Evolutionary conservation across 30 jellyfish, hydroid and myxozoan genomes (phyloP).

Genomic region (Nemopilema nomurai): DNA sequence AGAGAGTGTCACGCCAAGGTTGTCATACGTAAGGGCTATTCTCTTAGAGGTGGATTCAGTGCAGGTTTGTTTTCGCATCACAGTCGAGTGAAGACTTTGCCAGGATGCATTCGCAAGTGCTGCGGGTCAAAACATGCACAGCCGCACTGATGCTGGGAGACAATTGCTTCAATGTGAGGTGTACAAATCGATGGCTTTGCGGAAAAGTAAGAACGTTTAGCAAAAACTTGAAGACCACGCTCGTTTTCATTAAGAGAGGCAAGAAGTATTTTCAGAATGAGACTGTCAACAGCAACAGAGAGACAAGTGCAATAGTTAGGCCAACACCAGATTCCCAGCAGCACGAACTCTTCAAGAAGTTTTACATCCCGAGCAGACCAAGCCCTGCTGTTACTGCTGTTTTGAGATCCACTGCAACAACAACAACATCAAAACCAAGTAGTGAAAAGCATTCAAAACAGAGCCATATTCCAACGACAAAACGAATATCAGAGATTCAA

Average conservation of each 20-base stretch:
- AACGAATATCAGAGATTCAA: not conserved
- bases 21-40: conserved; percentile 31
- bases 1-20: conserved; percentile 57
- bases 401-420: not conserved
- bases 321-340: not conserved
- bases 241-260: conserved; percentile 61
- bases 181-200: conserved; percentile 68
- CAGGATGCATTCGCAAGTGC: conserved; percentile 70
- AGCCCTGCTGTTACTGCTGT: not conserved
- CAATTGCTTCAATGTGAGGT: conserved; percentile 73
- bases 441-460: not conserved
- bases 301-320: not conserved
- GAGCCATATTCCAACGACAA: not conserved
- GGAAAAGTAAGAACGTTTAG: conserved; percentile 53
- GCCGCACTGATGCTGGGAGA: conserved; percentile 63
- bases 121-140: conserved; percentile 70
- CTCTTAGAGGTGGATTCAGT: conserved; percentile 82
- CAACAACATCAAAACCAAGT: not conserved
- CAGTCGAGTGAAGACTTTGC: conserved; percentile 38
- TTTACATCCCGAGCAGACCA: conserved; percentile 34
- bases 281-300: not conserved
- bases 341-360: conserved; percentile 18
- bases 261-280: not conserved
- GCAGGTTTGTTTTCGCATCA: conserved; percentile 77
- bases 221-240: conserved; percentile 27